Conservation (phyloP, 2,113 vertebrate genomes). For the Hylia prasina region DNA sequence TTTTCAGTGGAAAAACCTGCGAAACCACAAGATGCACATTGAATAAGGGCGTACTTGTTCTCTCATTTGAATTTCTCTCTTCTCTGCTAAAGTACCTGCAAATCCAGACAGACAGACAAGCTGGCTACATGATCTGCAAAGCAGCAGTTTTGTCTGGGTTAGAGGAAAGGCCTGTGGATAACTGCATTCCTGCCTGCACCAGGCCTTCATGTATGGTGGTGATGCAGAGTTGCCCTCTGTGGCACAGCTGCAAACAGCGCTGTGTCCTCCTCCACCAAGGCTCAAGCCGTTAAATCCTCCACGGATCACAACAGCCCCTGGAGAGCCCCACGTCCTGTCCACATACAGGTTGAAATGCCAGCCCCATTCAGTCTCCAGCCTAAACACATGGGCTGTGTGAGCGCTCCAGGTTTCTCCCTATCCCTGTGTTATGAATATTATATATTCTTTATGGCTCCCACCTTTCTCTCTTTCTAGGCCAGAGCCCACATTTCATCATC, state of each 20-base stretch:
- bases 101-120: not conserved
- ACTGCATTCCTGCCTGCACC: not conserved
- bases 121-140: not conserved
- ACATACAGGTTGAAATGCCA: not conserved
- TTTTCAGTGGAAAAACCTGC: not conserved
- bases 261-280: not conserved
- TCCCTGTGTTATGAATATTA: not conserved
- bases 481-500: not conserved
- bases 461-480: not conserved
- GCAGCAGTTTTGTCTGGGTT: not conserved
- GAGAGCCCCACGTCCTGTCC: not conserved
- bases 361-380: not conserved
- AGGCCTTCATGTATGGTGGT: accelerated
- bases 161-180: not conserved
- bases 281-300: not conserved
- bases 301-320: not conserved
- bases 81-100: not conserved
- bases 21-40: not conserved
- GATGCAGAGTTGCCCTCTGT: not conserved
- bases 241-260: not conserved
- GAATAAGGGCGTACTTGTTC: constrained; percentile 12
- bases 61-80: not conserved
- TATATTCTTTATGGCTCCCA: not conserved
- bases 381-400: not conserved
- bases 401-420: not conserved